These are phyloP conservation scores for Ormyrus pomaceus DNA, from an alignment of 2,888 invertebrate species.

Conservation along the genomic window DNA sequence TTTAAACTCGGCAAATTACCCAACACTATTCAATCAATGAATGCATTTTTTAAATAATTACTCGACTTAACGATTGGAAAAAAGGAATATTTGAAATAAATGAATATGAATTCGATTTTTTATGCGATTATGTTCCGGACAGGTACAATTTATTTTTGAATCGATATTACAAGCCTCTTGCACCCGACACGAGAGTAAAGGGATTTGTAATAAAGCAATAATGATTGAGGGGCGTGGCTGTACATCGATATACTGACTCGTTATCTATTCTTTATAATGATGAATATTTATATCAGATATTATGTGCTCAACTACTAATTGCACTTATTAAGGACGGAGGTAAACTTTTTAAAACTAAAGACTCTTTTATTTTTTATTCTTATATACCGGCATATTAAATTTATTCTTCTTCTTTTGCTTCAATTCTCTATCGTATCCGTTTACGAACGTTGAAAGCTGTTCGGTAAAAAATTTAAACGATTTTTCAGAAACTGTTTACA, in stretches of 20 bases:
- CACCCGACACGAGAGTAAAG: conserved; percentile 25
- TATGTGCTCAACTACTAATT: conserved; percentile 12
- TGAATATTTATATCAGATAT: too few species aligned
- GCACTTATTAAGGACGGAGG: background rate
- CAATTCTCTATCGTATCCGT: too few species aligned
- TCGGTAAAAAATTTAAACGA: too few species aligned
- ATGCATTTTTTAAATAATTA: conserved; percentile 14
- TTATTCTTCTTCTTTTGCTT: too few species aligned
- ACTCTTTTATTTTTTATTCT: too few species aligned
- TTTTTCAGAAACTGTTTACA: too few species aligned
- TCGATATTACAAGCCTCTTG: background rate
- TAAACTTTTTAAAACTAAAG: too few species aligned
- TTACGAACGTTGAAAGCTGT: too few species aligned
- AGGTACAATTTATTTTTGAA: conserved; percentile 31
- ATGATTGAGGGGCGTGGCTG: conserved; percentile 35
- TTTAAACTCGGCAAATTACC: conserved; percentile 5
- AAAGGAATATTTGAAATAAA: conserved; percentile 3
- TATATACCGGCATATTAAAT: too few species aligned
- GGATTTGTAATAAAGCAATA: conserved; percentile 39
- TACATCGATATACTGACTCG: conserved; percentile 16
- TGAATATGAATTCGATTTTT: conserved; percentile 30
- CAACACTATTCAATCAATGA: conserved; percentile 27
- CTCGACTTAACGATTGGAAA: background rate
- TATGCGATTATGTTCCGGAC: conserved; percentile 23
- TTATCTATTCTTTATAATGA: conserved; percentile 28